Base-by-base conservation (phyloP, 2,888 invertebrate species). In the Rhamnusium bicolor region DNA sequence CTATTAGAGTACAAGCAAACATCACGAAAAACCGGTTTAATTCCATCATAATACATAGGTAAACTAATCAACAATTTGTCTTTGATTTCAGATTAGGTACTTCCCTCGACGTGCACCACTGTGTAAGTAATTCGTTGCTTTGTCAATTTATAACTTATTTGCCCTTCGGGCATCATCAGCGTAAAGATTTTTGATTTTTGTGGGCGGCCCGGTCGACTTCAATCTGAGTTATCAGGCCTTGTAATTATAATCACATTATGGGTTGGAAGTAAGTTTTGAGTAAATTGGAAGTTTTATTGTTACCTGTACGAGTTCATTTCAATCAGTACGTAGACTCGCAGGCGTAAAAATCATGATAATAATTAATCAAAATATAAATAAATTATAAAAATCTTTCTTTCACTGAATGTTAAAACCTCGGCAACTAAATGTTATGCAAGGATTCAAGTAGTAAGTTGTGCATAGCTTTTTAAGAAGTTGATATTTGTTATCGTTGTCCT, bases 181-280 rank as follows among this genome's bases (percentile, higher is more conserved):
- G 85, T 80, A 73, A 81, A 80, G 83, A 86, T 86, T 87, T 87
- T 87, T 86, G 86, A 87, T 87, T 86, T 86, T 87, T 85, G 87
- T 87, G 84, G 87, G 87, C 87, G 86, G 85, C 83, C 80, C 83
- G 83, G 82, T 77, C 82, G 82, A 78, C 83, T 84, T 83, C 84
- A 85, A 84, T 85, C 84, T 75, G 83, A 84, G 84, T 85, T 85
- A 85, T 85, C 86, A 84, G 84, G 80, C 85, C 83, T 85, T 85
- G 86, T 86, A 87, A 87, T 87, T 87, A 87, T 87, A 86, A 86
- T 86, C 86, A 85, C 86, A 87, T 87, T 87, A 86, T 81, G 79
- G 79, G 51, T 21, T 74, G 83, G 81, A 83, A 74, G 71, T 54
- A 74, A 81, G 78, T 70, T 70, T 74, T 60, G 69, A 72, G 72